Evolutionary conservation across 2,888 invertebrate genomes (phyloP), one percentile per base, ranked within the genome.

Genomic region (Megastigmus dorsalis): DNA sequence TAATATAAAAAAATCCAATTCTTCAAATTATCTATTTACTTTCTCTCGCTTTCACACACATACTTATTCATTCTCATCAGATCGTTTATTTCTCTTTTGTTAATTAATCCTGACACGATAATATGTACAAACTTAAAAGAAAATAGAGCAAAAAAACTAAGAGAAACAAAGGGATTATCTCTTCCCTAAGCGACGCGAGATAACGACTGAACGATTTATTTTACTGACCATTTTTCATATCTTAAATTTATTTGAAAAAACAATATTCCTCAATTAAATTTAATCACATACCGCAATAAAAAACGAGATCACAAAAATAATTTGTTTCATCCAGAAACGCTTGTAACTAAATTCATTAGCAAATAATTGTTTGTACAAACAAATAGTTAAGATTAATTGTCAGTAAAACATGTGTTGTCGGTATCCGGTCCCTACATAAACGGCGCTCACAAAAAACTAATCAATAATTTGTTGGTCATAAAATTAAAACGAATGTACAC

Each of bases 41-140:
- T 18, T 3, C 6, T 28, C 62, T 41, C 48, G 18, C 7, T 9
- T n/a, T 23, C 50, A 26, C 66, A 36, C 33, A 13, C 13, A 13
- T 33, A 43, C 15, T 18, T 57, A 45, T 13, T 45, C 38, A 68
- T 26, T 18, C 50, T 55, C 30, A 45, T 74, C 69, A 74, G 69
- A 74, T 74, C 74, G 20, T 65, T 70, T 48, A 55, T 57, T 30
- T 50, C 15, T 41, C 15, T 18, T 26, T 57, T 48, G 38, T 26
- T 55, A 67, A 63, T 74, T 36, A 69, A 55, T 68, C 26, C 18
- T 73, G 59, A 36, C 41, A 45, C 45, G 33, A 74, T 38, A 66
- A 65, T 78, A 78, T 78, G 43, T 78, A 76, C 78, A 78, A 76
- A 76, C 78, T 78, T 78, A 78, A 62, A 43, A 77, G 23, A 66